phyloP scores from a whole-genome alignment of 2,797 vertebrate genomes.

The Acanthurus leucopareius region DNA sequence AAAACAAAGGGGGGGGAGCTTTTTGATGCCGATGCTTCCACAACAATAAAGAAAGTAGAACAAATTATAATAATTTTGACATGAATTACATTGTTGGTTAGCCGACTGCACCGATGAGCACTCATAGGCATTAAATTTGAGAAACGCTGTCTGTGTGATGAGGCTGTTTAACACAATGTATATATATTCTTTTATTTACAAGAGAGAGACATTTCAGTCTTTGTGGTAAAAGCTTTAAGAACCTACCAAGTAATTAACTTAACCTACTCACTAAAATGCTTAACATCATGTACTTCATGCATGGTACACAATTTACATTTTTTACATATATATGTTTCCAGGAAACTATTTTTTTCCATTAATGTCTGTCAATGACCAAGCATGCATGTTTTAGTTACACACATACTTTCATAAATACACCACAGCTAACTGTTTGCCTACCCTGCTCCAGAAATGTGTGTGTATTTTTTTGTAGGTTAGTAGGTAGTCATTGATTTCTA shows the following conservation, averaged over 20 bases:
- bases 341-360: background rate
- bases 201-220: background rate
- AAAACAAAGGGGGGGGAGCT: slow-evolving; percentile 28
- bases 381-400: no score
- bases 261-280: background rate
- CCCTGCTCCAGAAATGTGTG: no score
- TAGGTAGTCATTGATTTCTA: no score
- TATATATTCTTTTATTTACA: background rate
- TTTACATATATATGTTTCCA: background rate
- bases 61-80: slow-evolving; percentile 18
- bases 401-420: no score
- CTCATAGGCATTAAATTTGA: background rate
- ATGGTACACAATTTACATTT: no score
- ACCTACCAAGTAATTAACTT: background rate
- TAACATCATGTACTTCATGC: background rate
- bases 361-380: background rate
- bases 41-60: slow-evolving; percentile 8
- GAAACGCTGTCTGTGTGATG: background rate
- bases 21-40: slow-evolving; percentile 11
- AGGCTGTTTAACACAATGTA: background rate
- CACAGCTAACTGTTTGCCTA: no score
- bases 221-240: background rate
- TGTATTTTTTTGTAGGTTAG: no score
- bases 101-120: slow-evolving; percentile 8
- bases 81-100: background rate